Evolutionary conservation across 1,140 invertebrate genomes (phyloP).

Genomic region (Solen grandis): DNA sequence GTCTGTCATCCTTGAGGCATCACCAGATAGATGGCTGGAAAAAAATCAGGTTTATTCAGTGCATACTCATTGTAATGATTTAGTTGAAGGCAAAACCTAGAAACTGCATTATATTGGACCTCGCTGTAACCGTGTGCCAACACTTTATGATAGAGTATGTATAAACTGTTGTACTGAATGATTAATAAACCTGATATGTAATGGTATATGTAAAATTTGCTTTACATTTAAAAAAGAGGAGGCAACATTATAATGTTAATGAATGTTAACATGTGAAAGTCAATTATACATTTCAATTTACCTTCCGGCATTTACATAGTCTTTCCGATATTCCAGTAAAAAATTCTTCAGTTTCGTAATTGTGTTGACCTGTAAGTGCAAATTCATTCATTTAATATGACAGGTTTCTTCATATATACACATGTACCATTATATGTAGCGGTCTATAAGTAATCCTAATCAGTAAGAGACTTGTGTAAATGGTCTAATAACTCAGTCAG

Average conservation of each 20-base stretch:
- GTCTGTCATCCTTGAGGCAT: slow-evolving; percentile 88
- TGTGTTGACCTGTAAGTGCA: slow-evolving; percentile 82
- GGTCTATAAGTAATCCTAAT: too few relatives aligned
- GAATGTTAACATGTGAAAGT: too few relatives aligned
- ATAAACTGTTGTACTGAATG: too few relatives aligned
- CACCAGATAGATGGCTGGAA: slow-evolving; percentile 77
- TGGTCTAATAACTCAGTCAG: not conserved
- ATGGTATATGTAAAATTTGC: too few relatives aligned
- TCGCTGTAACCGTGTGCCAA: not conserved
- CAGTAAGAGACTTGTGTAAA: not conserved
- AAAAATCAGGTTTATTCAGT: too few relatives aligned
- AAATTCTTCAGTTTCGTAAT: slow-evolving; percentile 91
- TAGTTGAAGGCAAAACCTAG: not conserved
- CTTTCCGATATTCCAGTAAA: slow-evolving; percentile 90
- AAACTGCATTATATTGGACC: too few relatives aligned
- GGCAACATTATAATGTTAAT: too few relatives aligned
- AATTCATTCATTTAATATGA: not conserved
- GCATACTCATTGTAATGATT: slow-evolving; percentile 26
- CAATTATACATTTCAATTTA: too few relatives aligned
- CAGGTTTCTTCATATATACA: not conserved
- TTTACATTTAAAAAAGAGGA: too few relatives aligned
- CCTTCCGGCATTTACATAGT: slow-evolving; percentile 91
- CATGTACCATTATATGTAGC: not conserved
- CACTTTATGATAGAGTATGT: not conserved
- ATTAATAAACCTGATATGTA: too few relatives aligned